phyloP scores from a whole-genome alignment of 1,140 invertebrate species.

The Drosophila kepulauana region DNA sequence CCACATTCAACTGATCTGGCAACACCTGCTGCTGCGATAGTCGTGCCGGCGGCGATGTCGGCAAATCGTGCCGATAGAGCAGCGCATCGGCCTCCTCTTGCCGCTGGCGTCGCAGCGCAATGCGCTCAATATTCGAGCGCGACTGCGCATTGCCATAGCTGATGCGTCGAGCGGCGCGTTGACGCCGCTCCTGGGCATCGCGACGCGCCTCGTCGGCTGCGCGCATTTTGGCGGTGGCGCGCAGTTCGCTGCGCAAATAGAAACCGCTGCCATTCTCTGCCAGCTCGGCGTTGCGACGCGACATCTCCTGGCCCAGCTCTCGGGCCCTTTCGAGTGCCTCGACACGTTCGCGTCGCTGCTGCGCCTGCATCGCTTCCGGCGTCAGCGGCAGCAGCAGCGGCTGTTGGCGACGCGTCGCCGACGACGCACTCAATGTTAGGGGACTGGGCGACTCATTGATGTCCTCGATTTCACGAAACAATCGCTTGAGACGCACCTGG shows the following conservation, averaged over 20 bases:
- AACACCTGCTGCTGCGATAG: background rate
- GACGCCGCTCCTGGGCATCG: slow-evolving; percentile 55
- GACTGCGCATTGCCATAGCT: slow-evolving; percentile 74
- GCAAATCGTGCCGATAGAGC: background rate
- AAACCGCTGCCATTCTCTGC: slow-evolving; percentile 36
- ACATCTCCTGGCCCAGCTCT: slow-evolving; percentile 69
- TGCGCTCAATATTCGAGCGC: slow-evolving; percentile 63
- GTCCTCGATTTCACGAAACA: slow-evolving; percentile 77
- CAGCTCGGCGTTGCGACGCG: slow-evolving; percentile 60
- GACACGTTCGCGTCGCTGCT: slow-evolving; percentile 46
- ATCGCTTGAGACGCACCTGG: slow-evolving; percentile 71
- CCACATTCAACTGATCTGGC: background rate
- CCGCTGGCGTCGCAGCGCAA: slow-evolving; percentile 27
- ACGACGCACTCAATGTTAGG: too few relatives aligned
- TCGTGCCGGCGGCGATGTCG: background rate
- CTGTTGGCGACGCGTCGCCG: background rate
- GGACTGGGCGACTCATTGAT: slow-evolving; percentile 55
- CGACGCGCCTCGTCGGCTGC: slow-evolving; percentile 46
- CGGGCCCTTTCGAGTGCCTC: slow-evolving; percentile 58
- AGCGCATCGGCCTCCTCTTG: slow-evolving; percentile 5
- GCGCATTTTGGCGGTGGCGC: slow-evolving; percentile 51
- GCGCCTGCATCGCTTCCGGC: slow-evolving; percentile 29
- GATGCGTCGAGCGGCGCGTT: slow-evolving; percentile 68
- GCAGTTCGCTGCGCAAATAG: slow-evolving; percentile 45
- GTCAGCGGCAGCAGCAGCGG: background rate